A percentile compares a stretch with the other conserved stretches of the same genome.
These are phyloP conservation scores for Phycodurus eques DNA, from an alignment of 2,113 vertebrate species.

Conservation along the genomic window DNA sequence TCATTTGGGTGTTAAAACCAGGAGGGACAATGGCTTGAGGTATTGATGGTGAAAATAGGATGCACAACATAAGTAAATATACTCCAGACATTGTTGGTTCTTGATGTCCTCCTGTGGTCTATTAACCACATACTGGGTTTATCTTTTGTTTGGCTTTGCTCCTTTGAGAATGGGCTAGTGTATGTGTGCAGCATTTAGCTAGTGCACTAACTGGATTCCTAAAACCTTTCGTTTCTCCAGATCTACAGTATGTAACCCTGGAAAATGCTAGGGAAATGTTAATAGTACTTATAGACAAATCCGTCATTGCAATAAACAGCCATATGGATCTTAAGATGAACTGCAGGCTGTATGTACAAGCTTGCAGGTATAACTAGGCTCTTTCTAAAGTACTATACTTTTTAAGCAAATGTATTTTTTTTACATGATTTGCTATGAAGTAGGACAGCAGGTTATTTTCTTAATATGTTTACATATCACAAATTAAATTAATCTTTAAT, in stretches of 20 bases:
- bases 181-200: constrained; percentile 30
- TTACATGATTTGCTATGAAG: constrained; percentile 21
- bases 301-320: constrained; percentile 58
- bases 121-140: constrained; percentile 51
- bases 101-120: constrained; percentile 33
- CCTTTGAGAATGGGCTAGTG: constrained; percentile 36
- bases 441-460: constrained; percentile 6
- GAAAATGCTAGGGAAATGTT: constrained; percentile 46
- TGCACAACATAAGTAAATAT: not conserved
- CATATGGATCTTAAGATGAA: constrained; percentile 48
- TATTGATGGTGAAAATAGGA: constrained; percentile 16
- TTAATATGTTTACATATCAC: constrained; percentile 20
- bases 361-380: constrained; percentile 61
- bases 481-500: constrained; percentile 24
- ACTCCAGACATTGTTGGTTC: not conserved
- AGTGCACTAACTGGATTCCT: constrained; percentile 21
- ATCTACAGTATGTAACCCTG: constrained; percentile 1
- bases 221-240: constrained; percentile 33
- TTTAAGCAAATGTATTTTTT: constrained; percentile 63
- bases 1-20: constrained; percentile 30
- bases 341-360: constrained; percentile 43
- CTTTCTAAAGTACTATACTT: constrained; percentile 60
- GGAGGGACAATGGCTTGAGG: constrained; percentile 24
- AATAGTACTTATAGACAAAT: constrained; percentile 57
- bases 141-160: constrained; percentile 30